Evolutionary conservation across 2,113 vertebrate genomes (phyloP).

Genomic region (Oophaga pumilio): DNA sequence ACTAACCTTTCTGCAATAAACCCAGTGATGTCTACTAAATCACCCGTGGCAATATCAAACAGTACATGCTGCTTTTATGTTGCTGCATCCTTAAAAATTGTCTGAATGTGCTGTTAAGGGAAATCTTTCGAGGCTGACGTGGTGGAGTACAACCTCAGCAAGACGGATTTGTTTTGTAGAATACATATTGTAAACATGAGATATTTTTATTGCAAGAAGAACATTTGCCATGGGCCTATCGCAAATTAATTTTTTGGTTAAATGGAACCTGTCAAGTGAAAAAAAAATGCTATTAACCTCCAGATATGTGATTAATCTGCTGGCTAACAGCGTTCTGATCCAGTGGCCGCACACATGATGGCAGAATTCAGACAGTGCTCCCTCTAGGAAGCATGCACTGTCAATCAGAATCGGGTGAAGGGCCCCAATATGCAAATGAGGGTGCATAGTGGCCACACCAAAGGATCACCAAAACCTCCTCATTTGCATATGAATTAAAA

Average conservation of each 20-base stretch:
- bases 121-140: background rate
- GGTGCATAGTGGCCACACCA: too few relatives aligned
- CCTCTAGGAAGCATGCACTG: too few relatives aligned
- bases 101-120: background rate
- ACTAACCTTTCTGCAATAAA: background rate
- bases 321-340: too few relatives aligned
- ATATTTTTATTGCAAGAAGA: background rate
- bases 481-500: too few relatives aligned
- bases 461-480: too few relatives aligned
- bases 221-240: background rate
- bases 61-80: background rate
- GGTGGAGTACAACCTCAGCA: background rate
- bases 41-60: background rate
- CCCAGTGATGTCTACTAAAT: background rate
- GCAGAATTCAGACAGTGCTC: too few relatives aligned
- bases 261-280: background rate
- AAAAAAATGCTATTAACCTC: too few relatives aligned
- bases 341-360: too few relatives aligned
- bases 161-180: background rate
- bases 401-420: too few relatives aligned
- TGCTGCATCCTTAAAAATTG: background rate
- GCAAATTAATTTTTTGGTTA: background rate
- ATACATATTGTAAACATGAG: background rate
- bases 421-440: too few relatives aligned
- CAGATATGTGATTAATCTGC: too few relatives aligned